Evolutionary conservation across 2,797 vertebrate genomes (phyloP).

Genomic region (Siniperca undulata): DNA sequence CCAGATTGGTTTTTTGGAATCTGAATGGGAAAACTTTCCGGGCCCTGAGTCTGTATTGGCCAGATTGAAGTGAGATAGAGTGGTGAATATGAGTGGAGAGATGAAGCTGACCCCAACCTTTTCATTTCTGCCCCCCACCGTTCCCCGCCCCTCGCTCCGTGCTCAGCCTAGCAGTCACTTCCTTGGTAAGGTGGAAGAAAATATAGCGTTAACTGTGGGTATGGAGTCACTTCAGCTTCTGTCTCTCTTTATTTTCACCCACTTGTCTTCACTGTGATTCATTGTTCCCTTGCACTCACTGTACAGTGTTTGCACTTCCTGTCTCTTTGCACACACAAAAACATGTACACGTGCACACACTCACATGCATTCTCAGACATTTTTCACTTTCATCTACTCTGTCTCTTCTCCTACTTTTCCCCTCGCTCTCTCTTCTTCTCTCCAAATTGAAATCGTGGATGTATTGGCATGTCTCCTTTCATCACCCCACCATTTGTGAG

Average conservation of each 20-base stretch:
- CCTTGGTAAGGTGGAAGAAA: slow-evolving; percentile 67
- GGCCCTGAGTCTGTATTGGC: slow-evolving; percentile 63
- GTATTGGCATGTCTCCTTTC: slow-evolving; percentile 78
- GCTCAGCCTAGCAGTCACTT: slow-evolving; percentile 60
- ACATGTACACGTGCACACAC: neutral
- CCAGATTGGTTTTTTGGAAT: slow-evolving; percentile 75
- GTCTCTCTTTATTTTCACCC: slow-evolving; percentile 75
- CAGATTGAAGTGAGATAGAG: slow-evolving; percentile 77
- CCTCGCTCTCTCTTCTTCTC: slow-evolving; percentile 43
- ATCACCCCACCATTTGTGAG: slow-evolving; percentile 73
- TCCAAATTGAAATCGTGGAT: slow-evolving; percentile 70
- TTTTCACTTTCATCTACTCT: slow-evolving; percentile 63
- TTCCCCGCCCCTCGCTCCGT: slow-evolving; percentile 7
- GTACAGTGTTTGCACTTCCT: slow-evolving; percentile 61
- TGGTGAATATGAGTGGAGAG: slow-evolving; percentile 75
- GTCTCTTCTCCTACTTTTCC: slow-evolving; percentile 42
- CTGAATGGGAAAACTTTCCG: slow-evolving; percentile 70
- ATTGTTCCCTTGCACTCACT: slow-evolving; percentile 68
- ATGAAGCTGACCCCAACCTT: slow-evolving; percentile 86
- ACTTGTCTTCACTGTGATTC: slow-evolving; percentile 75
- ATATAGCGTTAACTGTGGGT: slow-evolving; percentile 66
- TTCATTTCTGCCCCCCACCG: slow-evolving; percentile 72
- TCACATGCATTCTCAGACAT: slow-evolving; percentile 40
- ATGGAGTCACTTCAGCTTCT: slow-evolving; percentile 72
- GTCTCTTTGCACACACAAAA: slow-evolving; percentile 44